These are phyloP conservation scores for Cepaea hortensis DNA, from an alignment of 2,888 invertebrate species.

Conservation along the genomic window DNA sequence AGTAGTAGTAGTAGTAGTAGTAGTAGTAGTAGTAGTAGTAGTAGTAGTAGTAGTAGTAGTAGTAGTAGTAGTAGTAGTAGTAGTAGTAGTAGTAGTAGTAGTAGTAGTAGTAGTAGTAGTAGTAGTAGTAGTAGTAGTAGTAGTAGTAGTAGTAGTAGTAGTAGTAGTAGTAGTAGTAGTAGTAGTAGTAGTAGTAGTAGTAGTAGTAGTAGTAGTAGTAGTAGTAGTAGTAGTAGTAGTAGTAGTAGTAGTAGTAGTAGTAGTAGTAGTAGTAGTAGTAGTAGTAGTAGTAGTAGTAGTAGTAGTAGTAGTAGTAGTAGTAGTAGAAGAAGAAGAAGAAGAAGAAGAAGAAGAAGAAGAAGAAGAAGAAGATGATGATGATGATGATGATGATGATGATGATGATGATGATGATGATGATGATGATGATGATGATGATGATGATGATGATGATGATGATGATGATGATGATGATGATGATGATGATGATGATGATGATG, in stretches of 20 bases:
- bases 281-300: slow-evolving; percentile 19
- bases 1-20: slow-evolving; percentile 39
- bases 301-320: not conserved
- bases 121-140: too few relatives aligned
- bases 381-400: too few relatives aligned
- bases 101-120: slow-evolving; percentile 40
- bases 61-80: slow-evolving; percentile 38
- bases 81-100: slow-evolving; percentile 38
- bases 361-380: too few relatives aligned
- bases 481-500: too few relatives aligned
- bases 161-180: not conserved
- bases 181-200: slow-evolving; percentile 20
- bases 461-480: too few relatives aligned
- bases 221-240: slow-evolving; percentile 35
- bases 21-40: slow-evolving; percentile 39
- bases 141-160: not conserved
- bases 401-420: too few relatives aligned
- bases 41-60: slow-evolving; percentile 35
- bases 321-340: not conserved
- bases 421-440: too few relatives aligned
- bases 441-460: too few relatives aligned
- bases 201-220: slow-evolving; percentile 29
- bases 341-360: not conserved
- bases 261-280: slow-evolving; percentile 19
- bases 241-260: slow-evolving; percentile 36